Evolutionary conservation across 2,113 vertebrate species (phyloP).

Genomic region (Mohoua ochrocephala): DNA sequence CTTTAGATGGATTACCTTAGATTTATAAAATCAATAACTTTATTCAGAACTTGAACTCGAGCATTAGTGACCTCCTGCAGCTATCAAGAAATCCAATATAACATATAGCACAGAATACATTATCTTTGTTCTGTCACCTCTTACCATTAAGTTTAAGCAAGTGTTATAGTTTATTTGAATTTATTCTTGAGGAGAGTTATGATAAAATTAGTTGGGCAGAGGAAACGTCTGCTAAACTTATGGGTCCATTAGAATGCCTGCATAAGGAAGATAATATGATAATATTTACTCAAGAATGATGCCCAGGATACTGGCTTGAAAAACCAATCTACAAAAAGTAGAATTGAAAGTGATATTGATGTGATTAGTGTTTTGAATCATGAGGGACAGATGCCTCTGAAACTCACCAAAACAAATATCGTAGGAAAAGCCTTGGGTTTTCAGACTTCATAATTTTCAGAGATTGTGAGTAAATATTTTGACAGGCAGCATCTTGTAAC

Average conservation of each 20-base stretch:
- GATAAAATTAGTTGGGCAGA: constrained; percentile 1
- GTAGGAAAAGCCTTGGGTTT: not conserved
- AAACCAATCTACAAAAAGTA: not conserved
- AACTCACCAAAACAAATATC: not conserved
- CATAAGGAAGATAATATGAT: not conserved
- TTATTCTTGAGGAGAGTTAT: constrained; percentile 16
- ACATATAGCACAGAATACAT: not conserved
- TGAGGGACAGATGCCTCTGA: not conserved
- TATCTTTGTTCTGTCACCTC: not conserved
- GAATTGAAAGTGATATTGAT: not conserved
- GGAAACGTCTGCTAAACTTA: constrained; percentile 25
- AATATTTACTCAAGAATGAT: not conserved
- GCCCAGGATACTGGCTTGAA: not conserved
- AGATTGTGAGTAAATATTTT: not conserved
- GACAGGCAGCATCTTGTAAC: not conserved
- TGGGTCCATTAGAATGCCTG: not conserved
- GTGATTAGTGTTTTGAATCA: not conserved
- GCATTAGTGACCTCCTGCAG: not conserved
- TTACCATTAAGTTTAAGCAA: constrained; percentile 9
- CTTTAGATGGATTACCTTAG: not conserved
- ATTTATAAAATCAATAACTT: constrained; percentile 47
- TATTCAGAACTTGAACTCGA: not conserved
- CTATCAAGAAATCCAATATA: constrained; percentile 15
- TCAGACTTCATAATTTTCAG: not conserved
- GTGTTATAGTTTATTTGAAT: constrained; percentile 21